Evolutionary conservation across 1,140 invertebrate genomes (phyloP).

Genomic region (Galleria mellonella): DNA sequence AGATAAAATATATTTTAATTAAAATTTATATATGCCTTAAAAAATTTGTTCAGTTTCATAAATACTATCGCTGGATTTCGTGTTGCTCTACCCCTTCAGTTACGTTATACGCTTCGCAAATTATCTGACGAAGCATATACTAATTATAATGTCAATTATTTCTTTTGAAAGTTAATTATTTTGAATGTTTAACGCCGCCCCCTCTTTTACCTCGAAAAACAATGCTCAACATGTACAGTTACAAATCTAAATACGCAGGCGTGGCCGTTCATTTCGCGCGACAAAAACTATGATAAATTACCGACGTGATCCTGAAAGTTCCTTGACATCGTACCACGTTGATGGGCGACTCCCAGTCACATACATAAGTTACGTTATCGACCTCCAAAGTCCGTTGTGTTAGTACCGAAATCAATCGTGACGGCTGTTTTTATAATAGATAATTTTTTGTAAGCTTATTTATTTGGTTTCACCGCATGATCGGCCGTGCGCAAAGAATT

Average conservation of each 20-base stretch:
- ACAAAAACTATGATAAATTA: conserved; percentile 63
- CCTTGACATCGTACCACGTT: conserved; percentile 21
- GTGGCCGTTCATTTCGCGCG: conserved; percentile 32
- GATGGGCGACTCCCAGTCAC: conserved; percentile 17
- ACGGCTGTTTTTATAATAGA: conserved; percentile 4
- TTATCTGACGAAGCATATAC: too few species aligned
- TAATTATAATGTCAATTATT: too few species aligned
- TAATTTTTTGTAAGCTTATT: not conserved
- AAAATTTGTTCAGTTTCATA: too few species aligned
- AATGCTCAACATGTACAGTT: conserved; percentile 43
- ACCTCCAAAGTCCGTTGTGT: conserved; percentile 4
- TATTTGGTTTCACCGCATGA: not conserved
- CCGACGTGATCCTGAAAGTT: conserved; percentile 26
- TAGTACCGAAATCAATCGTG: conserved; percentile 17
- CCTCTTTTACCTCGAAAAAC: conserved; percentile 10
- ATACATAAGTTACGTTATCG: conserved; percentile 15
- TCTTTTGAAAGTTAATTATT: too few species aligned
- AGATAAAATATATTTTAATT: too few species aligned
- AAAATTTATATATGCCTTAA: too few species aligned
- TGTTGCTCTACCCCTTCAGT: too few species aligned
- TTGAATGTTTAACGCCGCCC: conserved; percentile 27
- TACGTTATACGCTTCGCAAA: too few species aligned
- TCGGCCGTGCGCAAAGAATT: too few species aligned
- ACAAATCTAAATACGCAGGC: conserved; percentile 28
- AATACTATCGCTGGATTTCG: too few species aligned